Percentiles rank a stretch among this genome's conserved stretches.
Conservation (phyloP, 2,888 invertebrate genomes). For the Dorcus hopei region DNA sequence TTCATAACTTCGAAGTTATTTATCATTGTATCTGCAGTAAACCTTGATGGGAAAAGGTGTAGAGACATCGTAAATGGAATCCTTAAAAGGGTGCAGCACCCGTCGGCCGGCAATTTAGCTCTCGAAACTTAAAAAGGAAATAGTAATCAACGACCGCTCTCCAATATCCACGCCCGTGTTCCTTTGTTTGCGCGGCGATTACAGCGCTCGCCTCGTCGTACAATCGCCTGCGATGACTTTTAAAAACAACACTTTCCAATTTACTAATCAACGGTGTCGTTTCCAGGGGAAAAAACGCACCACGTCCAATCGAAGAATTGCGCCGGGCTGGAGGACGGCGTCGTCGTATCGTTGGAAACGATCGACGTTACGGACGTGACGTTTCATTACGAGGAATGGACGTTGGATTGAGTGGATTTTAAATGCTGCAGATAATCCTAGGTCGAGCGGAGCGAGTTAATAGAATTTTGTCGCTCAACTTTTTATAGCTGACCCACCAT, state of each 20-base stretch:
- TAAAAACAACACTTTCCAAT: slow-evolving; percentile 5
- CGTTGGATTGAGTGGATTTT: too few relatives aligned
- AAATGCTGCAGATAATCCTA: too few relatives aligned
- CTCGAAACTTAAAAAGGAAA: slow-evolving; percentile 3
- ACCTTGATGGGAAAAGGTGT: too few relatives aligned
- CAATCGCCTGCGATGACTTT: slow-evolving; percentile 2
- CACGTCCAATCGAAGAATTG: too few relatives aligned
- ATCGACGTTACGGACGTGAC: too few relatives aligned
- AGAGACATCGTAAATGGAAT: not conserved
- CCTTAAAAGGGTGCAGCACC: not conserved
- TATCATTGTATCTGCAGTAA: not conserved
- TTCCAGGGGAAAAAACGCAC: not conserved
- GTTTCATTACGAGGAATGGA: too few relatives aligned
- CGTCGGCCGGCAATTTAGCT: not conserved
- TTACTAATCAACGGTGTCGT: slow-evolving; percentile 4
- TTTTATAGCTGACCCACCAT: too few relatives aligned
- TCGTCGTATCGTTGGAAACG: too few relatives aligned
- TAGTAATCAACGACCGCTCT: slow-evolving; percentile 5
- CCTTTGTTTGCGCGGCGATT: slow-evolving; percentile 5
- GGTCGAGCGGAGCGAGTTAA: too few relatives aligned
- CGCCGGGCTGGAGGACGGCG: too few relatives aligned
- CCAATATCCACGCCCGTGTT: slow-evolving; percentile 7
- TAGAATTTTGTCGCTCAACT: too few relatives aligned
- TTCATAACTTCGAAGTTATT: not conserved
- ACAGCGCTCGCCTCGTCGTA: not conserved